Evolutionary conservation across 2,888 invertebrate species (phyloP).

Genomic region (Eupithecia tripunctaria): DNA sequence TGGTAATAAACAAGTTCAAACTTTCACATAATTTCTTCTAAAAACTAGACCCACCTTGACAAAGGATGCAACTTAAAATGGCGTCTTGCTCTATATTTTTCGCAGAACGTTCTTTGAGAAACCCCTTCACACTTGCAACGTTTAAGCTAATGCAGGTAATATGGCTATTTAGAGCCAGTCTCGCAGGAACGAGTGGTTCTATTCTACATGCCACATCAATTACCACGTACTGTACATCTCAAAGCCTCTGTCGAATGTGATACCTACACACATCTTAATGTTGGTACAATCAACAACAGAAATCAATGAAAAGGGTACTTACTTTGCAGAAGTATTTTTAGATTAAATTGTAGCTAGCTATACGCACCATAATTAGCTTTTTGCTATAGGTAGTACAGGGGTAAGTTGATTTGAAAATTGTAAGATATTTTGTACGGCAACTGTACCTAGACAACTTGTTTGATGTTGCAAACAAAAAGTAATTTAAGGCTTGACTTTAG

Average conservation of each 20-base stretch:
- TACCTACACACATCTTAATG: not conserved
- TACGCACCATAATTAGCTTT: not conserved
- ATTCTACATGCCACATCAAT: conserved; percentile 7
- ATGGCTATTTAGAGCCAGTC: not conserved
- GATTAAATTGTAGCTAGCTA: not conserved
- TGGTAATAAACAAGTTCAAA: not conserved
- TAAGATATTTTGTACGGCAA: not conserved
- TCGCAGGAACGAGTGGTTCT: not conserved
- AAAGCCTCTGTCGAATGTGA: conserved; percentile 5
- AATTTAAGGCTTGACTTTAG: conserved; percentile 21
- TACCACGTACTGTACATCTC: conserved; percentile 1
- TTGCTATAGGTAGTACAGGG: not conserved
- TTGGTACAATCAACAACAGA: not conserved
- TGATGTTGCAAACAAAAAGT: conserved; percentile 12
- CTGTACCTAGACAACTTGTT: not conserved
- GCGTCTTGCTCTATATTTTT: not conserved
- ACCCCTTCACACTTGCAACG: not conserved
- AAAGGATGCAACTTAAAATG: not conserved
- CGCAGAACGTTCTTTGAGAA: not conserved
- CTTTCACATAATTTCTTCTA: not conserved
- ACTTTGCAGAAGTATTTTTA: not conserved
- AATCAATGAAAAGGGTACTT: not conserved
- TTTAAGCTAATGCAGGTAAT: conserved; percentile 1
- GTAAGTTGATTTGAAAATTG: not conserved
- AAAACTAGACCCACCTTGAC: not conserved